Base-by-base conservation (phyloP, 2,888 invertebrate genomes). In the Podotricha telesiphe region DNA sequence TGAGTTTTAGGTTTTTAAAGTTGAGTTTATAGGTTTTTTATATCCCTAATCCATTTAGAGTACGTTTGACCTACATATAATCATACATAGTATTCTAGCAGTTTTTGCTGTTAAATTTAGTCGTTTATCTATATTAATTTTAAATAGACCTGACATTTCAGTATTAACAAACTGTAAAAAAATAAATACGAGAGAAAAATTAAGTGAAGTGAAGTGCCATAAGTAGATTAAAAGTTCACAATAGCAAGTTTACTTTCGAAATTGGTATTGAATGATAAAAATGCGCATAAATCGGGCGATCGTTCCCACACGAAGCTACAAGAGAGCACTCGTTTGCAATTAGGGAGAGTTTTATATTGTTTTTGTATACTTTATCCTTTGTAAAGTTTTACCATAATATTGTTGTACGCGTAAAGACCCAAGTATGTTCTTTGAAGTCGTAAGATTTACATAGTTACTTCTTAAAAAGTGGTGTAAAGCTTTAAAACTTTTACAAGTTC, bases 271-370 rank as follows among this genome's bases (percentile, higher is more conserved):
- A 69, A 65, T 72, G 64, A 74, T 76, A 71, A 73, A 74, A 74
- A 74, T 77, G 78, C 78, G 75, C 77, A 77, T 78, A 78, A 76
- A 75, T 78, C 74, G 78, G 80, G 79, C 75, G 74, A 72, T 67
- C 78, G 77, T 75, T 73, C 1, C 77, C 76, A 73, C 77, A 78
- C 22, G 59, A 45, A 72, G 51, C 45, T 75, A 78, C 81, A 80
- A 80, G 78, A 76, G 80, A 87, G 89, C 80, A 84, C 86, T 83
- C 84, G 84, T 88, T 87, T 87, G 86, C 87, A 88, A 87, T 81
- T 85, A 88, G 85, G 86, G 85, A 84, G 84, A 83, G 85, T 42
- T 51, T 55, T 58, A 50, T 70, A 45, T 28, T 63, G 48, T 62
- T 69, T 55, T 67, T 64, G 48, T 64, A 69, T 67, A 67, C 61